Evolutionary conservation across 2,797 vertebrate species (phyloP).

Genomic region (Gephyroberyx darwinii): DNA sequence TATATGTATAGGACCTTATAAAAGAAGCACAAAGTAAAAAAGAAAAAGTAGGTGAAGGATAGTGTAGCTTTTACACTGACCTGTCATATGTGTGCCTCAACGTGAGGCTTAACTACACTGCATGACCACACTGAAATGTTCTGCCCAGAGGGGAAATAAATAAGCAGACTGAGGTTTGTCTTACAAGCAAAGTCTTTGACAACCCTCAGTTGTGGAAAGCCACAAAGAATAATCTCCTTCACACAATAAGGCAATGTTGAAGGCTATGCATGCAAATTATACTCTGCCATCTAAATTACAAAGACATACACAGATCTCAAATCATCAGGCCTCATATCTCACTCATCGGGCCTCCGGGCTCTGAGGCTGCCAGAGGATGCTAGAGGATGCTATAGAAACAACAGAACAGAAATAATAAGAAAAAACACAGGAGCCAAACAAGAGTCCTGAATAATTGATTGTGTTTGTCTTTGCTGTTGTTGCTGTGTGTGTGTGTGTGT

Average conservation of each 20-base stretch:
- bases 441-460: conserved; percentile 83
- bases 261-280: conserved; percentile 76
- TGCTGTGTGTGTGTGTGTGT: conserved; percentile 42
- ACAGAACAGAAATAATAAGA: conserved; percentile 77
- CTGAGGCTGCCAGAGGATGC: conserved; percentile 74
- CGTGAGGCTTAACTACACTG: conserved; percentile 46
- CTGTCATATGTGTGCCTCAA: conserved; percentile 24
- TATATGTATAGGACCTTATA: background rate
- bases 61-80: conserved; percentile 30
- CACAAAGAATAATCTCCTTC: conserved; percentile 64
- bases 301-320: conserved; percentile 69
- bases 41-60: conserved; percentile 21
- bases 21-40: background rate
- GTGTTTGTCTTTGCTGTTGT: conserved; percentile 79
- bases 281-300: conserved; percentile 76
- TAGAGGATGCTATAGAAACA: conserved; percentile 75
- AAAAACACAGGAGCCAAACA: conserved; percentile 75
- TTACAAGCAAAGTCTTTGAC: conserved; percentile 39
- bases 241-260: conserved; percentile 69
- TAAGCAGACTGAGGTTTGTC: conserved; percentile 5
- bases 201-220: conserved; percentile 63
- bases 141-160: conserved; percentile 45
- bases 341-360: conserved; percentile 74
- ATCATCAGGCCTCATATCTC: conserved; percentile 74
- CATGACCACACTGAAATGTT: conserved; percentile 62